Evolutionary conservation across 2,113 vertebrate genomes (phyloP).

Genomic region (Maccullochella peelii): DNA sequence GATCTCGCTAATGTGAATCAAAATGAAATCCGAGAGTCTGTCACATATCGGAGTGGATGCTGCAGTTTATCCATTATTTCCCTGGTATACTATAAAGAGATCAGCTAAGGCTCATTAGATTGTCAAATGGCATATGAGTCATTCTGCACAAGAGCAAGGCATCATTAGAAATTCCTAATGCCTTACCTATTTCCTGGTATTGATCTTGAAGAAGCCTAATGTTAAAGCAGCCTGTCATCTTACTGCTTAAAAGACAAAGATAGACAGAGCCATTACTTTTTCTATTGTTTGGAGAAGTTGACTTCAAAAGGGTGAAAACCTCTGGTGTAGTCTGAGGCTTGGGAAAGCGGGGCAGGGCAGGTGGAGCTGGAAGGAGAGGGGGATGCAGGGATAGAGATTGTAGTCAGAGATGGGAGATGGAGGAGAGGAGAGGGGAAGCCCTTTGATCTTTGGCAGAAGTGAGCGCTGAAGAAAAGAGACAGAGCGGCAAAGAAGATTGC

Average conservation of each 20-base stretch:
- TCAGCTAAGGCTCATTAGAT: slow-evolving; percentile 64
- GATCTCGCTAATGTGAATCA: slow-evolving; percentile 68
- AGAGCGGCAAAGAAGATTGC: slow-evolving; percentile 75
- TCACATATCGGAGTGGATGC: slow-evolving; percentile 49
- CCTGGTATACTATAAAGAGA: slow-evolving; percentile 60
- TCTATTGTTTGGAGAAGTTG: slow-evolving; percentile 76
- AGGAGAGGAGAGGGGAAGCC: slow-evolving; percentile 74
- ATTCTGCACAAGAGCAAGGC: slow-evolving; percentile 6
- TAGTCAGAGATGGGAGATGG: slow-evolving; percentile 65
- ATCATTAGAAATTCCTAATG: slow-evolving; percentile 64
- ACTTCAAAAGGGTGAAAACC: slow-evolving; percentile 79
- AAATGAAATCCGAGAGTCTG: slow-evolving; percentile 67
- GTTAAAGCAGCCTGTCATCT: slow-evolving; percentile 67
- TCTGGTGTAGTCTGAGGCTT: slow-evolving; percentile 65
- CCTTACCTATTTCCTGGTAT: slow-evolving; percentile 71
- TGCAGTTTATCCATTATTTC: slow-evolving; percentile 60
- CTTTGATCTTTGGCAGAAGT: slow-evolving; percentile 84
- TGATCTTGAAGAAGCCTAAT: slow-evolving; percentile 56
- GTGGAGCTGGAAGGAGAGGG: slow-evolving; percentile 60
- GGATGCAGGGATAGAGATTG: slow-evolving; percentile 59
- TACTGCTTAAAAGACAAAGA: slow-evolving; percentile 54
- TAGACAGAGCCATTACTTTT: slow-evolving; percentile 69
- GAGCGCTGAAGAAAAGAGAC: slow-evolving; percentile 74
- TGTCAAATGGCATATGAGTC: slow-evolving; percentile 64
- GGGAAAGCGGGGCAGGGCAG: slow-evolving; percentile 68